phyloP scores from a whole-genome alignment of 2,888 invertebrate species.

The Apomyelois bistriatella region DNA sequence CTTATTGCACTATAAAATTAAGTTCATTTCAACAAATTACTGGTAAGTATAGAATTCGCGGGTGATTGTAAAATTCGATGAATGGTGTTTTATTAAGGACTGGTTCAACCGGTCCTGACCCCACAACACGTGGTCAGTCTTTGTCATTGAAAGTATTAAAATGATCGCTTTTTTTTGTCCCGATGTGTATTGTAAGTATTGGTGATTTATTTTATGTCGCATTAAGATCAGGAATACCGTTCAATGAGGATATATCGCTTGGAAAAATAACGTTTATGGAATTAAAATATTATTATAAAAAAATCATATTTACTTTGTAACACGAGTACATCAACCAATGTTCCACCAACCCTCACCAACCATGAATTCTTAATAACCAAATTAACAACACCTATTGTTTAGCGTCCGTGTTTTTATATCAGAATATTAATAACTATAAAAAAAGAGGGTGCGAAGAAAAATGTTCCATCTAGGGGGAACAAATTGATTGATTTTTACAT shows the following conservation, averaged over 20 bases:
- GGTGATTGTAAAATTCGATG: slow-evolving; percentile 59
- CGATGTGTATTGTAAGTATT: slow-evolving; percentile 34
- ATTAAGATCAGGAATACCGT: slow-evolving; percentile 8
- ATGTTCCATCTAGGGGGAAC: slow-evolving; percentile 29
- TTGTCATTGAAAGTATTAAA: slow-evolving; percentile 66
- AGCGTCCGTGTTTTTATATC: slow-evolving; percentile 65
- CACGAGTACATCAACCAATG: slow-evolving; percentile 1
- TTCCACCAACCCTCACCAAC: slow-evolving; percentile 27
- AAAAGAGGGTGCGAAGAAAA: slow-evolving; percentile 41
- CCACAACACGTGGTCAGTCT: slow-evolving; percentile 71
- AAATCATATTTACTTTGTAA: no score
- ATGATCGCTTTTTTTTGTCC: slow-evolving; percentile 65
- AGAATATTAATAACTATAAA: slow-evolving; percentile 72
- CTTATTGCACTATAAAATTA: neutral
- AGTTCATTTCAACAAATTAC: neutral
- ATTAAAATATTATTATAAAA: no score
- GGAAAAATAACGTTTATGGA: neutral
- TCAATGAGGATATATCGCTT: neutral
- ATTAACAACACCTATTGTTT: slow-evolving; percentile 79
- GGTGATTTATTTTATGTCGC: slow-evolving; percentile 34
- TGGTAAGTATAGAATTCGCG: slow-evolving; percentile 19
- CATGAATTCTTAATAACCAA: slow-evolving; percentile 76
- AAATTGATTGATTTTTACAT: slow-evolving; percentile 76
- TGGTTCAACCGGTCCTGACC: slow-evolving; percentile 67
- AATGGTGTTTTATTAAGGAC: slow-evolving; percentile 70